Percentiles rank a stretch among this genome's conserved stretches.
Evolutionary conservation across 2,113 vertebrate genomes (phyloP).

Genomic region (Cathartes aura): DNA sequence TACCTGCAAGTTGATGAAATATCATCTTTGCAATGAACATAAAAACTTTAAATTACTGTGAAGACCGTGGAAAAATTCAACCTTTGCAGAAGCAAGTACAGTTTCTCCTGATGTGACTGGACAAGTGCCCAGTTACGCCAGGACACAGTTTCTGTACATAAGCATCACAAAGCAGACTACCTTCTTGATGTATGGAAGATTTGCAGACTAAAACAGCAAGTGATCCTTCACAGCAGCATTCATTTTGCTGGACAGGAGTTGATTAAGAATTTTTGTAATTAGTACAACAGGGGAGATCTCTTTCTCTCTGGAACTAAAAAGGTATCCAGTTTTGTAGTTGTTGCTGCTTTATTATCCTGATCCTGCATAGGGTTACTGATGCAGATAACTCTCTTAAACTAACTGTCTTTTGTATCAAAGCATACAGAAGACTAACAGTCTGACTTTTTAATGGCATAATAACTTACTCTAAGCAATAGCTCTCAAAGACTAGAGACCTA

Average conservation of each 20-base stretch:
- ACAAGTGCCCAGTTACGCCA: neutral
- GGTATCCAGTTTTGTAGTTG: neutral
- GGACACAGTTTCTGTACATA: neutral
- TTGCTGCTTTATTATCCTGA: neutral
- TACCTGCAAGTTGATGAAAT: slow-evolving; percentile 5
- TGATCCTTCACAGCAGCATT: neutral
- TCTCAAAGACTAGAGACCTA: neutral
- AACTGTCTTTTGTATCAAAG: slow-evolving; percentile 7
- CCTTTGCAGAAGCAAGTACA: neutral
- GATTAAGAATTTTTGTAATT: neutral
- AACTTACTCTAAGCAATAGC: neutral
- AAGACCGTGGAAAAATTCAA: neutral
- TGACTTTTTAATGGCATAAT: neutral
- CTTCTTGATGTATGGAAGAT: neutral
- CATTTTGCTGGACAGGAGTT: neutral
- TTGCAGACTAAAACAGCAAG: neutral
- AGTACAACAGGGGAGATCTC: neutral
- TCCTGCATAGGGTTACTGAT: neutral
- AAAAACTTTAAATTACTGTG: neutral
- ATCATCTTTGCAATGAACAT: neutral
- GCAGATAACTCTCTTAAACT: neutral
- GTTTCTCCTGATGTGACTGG: neutral
- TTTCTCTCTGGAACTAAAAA: neutral
- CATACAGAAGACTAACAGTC: neutral
- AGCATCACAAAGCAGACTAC: neutral